These are phyloP conservation scores for Crocuta crocuta DNA, from an alignment of 2,113 vertebrate species.

Conservation along the genomic window DNA sequence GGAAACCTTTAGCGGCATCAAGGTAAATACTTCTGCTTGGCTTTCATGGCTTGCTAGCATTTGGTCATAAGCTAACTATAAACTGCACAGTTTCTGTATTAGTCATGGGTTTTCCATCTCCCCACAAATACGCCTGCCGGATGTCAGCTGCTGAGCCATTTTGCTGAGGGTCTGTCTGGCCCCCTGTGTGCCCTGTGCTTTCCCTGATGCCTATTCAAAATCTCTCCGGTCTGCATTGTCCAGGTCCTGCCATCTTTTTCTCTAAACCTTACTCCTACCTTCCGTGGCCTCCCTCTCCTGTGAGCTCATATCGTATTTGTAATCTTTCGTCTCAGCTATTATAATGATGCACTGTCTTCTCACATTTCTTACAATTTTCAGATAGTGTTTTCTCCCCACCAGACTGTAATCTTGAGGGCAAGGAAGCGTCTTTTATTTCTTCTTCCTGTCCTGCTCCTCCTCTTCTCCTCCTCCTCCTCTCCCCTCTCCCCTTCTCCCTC, in stretches of 20 bases:
- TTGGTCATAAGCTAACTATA: background rate
- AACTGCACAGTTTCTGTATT: background rate
- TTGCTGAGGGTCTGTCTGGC: rapidly evolving
- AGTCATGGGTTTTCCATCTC: background rate
- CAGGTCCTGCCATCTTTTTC: background rate
- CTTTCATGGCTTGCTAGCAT: background rate
- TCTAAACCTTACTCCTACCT: background rate
- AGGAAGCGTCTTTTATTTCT: background rate
- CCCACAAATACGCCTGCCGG: no score
- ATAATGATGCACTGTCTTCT: background rate
- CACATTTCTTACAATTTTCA: background rate
- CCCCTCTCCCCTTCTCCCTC: no score
- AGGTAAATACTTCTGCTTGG: background rate
- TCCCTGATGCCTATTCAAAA: background rate
- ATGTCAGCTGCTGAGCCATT: background rate
- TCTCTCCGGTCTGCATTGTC: background rate
- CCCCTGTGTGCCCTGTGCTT: background rate
- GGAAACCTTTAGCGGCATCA: background rate
- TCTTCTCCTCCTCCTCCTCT: no score
- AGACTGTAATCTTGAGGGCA: background rate
- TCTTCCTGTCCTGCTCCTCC: no score
- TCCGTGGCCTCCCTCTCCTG: background rate
- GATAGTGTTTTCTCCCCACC: background rate
- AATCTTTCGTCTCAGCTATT: background rate
- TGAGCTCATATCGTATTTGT: background rate